Conservation (phyloP, 1,140 invertebrate species). For the Camponotus vicinus region DNA sequence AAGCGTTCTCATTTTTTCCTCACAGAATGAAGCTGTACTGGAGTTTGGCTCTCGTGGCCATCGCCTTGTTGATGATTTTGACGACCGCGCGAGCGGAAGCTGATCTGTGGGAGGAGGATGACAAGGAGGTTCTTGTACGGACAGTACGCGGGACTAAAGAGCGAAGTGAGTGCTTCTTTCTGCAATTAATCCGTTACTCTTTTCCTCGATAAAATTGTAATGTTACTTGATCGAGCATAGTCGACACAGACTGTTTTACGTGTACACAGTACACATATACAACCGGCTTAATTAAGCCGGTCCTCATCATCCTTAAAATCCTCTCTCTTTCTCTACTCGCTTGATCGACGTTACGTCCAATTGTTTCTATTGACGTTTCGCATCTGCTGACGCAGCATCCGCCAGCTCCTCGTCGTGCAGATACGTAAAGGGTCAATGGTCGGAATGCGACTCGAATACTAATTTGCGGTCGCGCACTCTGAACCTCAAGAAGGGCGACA, state of each 20-base stretch:
- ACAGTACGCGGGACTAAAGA: slow-evolving; percentile 92
- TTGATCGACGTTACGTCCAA: slow-evolving; percentile 66
- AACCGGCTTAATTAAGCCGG: slow-evolving; percentile 36
- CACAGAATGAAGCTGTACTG: slow-evolving; percentile 85
- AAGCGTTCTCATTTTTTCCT: slow-evolving; percentile 61
- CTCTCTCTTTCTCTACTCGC: slow-evolving; percentile 37
- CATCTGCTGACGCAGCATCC: slow-evolving; percentile 80
- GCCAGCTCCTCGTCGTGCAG: slow-evolving; percentile 88
- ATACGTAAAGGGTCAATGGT: slow-evolving; percentile 94
- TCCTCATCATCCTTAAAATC: slow-evolving; percentile 30
- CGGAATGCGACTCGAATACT: slow-evolving; percentile 93
- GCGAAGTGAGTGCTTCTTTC: slow-evolving; percentile 84
- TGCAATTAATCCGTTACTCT: slow-evolving; percentile 50
- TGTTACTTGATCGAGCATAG: slow-evolving; percentile 17
- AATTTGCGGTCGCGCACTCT: slow-evolving; percentile 93
- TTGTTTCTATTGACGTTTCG: slow-evolving; percentile 75
- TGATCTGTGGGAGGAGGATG: slow-evolving; percentile 88
- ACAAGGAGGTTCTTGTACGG: slow-evolving; percentile 92
- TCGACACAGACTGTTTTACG: slow-evolving; percentile 3
- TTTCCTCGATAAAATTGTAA: background rate
- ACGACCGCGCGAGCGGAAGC: slow-evolving; percentile 79
- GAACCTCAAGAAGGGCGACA: slow-evolving; percentile 94
- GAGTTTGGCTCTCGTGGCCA: slow-evolving; percentile 81
- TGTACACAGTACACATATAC: background rate
- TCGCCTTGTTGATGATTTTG: slow-evolving; percentile 81